A percentile compares a stretch with the other conserved stretches of the same genome.
These are phyloP conservation scores for Poliocrania exsul DNA, from an alignment of 2,797 vertebrate genomes.

Conservation along the genomic window DNA sequence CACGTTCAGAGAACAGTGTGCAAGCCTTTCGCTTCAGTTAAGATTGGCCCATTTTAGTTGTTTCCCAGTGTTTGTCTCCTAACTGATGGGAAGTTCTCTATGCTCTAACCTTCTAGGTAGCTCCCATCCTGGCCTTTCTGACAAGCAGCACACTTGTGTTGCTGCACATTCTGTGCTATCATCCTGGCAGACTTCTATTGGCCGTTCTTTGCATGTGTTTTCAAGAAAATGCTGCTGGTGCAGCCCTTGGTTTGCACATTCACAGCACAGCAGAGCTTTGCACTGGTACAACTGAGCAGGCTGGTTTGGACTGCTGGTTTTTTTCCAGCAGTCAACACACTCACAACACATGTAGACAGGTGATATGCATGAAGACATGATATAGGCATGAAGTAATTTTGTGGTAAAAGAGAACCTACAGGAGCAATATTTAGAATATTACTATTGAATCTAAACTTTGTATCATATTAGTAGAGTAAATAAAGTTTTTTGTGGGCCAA, in stretches of 20 bases:
- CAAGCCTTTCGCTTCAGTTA: not conserved
- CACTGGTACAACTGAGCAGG: not conserved
- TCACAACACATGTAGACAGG: not conserved
- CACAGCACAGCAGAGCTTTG: not conserved
- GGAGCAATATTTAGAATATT: not conserved
- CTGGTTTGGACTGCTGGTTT: not conserved
- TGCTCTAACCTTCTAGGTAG: not conserved
- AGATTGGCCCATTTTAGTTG: not conserved
- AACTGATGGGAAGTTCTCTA: fast-evolving
- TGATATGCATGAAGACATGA: not conserved
- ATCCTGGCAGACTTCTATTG: fast-evolving
- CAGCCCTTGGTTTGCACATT: not conserved
- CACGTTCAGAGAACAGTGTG: not conserved
- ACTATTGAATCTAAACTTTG: slow-evolving; percentile 58
- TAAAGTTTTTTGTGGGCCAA: slow-evolving; percentile 23
- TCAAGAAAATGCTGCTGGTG: not conserved
- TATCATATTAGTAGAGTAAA: slow-evolving; percentile 70
- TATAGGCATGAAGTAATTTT: not conserved
- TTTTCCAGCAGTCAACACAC: not conserved
- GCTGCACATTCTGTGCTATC: not conserved
- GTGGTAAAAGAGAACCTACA: not conserved
- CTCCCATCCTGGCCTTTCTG: not conserved
- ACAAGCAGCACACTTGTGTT: not conserved
- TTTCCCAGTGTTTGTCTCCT: not conserved
- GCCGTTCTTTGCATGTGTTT: not conserved